Percentiles rank a stretch among this genome's conserved stretches.
Conservation (phyloP, 2,888 invertebrate species). For the Rhopalosiphum nymphaeae region DNA sequence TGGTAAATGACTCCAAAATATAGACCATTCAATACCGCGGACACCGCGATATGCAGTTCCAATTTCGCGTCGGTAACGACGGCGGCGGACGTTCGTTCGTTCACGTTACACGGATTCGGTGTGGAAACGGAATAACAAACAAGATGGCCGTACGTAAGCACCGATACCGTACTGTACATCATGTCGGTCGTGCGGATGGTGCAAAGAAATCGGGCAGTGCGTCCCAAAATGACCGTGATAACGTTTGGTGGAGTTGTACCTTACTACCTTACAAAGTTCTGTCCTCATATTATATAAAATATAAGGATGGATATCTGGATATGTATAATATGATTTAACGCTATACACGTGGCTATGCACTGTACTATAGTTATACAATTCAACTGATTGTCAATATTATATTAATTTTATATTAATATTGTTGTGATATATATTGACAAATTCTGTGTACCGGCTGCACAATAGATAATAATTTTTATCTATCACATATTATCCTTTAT, state of each 20-base stretch:
- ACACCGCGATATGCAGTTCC: constrained; percentile 4
- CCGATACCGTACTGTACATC: constrained; percentile 41
- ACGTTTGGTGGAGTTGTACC: background rate
- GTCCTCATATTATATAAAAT: too few species aligned
- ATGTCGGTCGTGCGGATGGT: constrained; percentile 12
- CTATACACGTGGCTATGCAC: too few species aligned
- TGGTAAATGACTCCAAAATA: background rate
- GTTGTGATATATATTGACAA: too few species aligned
- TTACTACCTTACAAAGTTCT: too few species aligned
- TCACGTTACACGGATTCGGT: background rate
- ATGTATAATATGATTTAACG: too few species aligned
- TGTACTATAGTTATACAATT: too few species aligned
- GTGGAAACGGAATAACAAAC: constrained; percentile 55
- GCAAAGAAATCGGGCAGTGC: constrained; percentile 44
- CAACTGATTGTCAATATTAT: too few species aligned
- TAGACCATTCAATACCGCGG: background rate
- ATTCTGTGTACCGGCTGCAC: too few species aligned
- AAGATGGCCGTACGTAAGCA: constrained; percentile 48
- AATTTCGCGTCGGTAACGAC: constrained; percentile 27
- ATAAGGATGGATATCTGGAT: too few species aligned
- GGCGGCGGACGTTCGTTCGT: background rate
- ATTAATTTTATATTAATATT: too few species aligned
- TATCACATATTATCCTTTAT: too few species aligned
- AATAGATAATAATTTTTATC: too few species aligned
- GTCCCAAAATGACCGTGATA: constrained; percentile 18